These are phyloP conservation scores for Echiichthys vipera DNA, from an alignment of 2,797 vertebrate genomes.

Conservation along the genomic window DNA sequence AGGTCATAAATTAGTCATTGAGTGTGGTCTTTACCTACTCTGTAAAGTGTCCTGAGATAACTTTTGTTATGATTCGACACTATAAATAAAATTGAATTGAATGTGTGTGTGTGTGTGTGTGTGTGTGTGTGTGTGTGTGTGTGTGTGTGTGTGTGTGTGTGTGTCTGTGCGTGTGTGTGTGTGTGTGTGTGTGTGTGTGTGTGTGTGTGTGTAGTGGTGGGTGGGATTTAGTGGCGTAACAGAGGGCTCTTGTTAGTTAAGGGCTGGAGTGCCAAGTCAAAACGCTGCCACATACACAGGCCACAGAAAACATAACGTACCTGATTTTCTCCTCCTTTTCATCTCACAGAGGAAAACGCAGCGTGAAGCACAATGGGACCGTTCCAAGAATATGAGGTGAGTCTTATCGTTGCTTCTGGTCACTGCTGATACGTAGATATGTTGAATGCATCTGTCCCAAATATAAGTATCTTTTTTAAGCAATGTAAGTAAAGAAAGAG, in stretches of 20 bases:
- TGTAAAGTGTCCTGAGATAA: too few relatives aligned
- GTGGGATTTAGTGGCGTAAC: slow-evolving; percentile 25
- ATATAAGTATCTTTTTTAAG: neutral
- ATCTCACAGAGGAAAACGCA: slow-evolving; percentile 50
- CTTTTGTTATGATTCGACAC: too few relatives aligned
- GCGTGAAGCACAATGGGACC: slow-evolving; percentile 83
- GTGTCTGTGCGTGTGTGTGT: slow-evolving; percentile 17
- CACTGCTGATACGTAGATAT: neutral
- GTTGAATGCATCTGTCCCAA: neutral
- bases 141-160: slow-evolving; percentile 15
- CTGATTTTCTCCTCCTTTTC: slow-evolving; percentile 36
- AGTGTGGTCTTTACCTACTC: too few relatives aligned
- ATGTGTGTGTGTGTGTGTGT: slow-evolving; percentile 23
- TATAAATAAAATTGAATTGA: too few relatives aligned
- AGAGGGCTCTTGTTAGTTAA: slow-evolving; percentile 55
- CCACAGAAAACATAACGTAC: slow-evolving; percentile 22
- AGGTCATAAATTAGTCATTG: slow-evolving; percentile 16
- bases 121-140: slow-evolving; percentile 27
- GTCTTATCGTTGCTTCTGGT: slow-evolving; percentile 11
- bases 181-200: slow-evolving; percentile 14
- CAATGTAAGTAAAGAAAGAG: neutral
- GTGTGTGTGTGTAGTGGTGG: slow-evolving; percentile 11
- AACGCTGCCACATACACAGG: slow-evolving; percentile 31
- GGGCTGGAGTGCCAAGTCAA: slow-evolving; percentile 41
- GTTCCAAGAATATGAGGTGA: slow-evolving; percentile 86